phyloP scores from a whole-genome alignment of 2,888 invertebrate genomes.

The Hirtodrosophila histrioides region DNA sequence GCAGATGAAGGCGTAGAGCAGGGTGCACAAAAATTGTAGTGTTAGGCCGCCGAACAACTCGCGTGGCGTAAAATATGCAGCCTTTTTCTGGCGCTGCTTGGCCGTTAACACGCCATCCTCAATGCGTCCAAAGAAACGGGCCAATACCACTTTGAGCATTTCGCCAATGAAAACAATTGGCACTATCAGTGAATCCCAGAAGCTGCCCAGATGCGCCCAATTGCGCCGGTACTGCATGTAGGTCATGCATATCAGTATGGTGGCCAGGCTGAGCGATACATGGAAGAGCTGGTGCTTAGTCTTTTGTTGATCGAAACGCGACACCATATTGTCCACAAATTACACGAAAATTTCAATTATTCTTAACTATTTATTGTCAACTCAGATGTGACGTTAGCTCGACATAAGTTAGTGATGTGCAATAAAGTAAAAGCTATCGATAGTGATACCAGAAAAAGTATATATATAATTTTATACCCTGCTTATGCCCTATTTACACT shows the following conservation, averaged over 20 bases:
- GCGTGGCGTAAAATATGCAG: conserved; percentile 75
- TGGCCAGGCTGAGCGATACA: conserved; percentile 82
- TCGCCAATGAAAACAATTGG: conserved; percentile 83
- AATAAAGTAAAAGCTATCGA: conserved; percentile 25
- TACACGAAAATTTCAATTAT: conserved; percentile 15
- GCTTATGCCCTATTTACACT: too few relatives aligned
- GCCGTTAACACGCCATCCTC: conserved; percentile 73
- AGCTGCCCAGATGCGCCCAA: conserved; percentile 82
- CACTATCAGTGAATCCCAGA: conserved; percentile 83
- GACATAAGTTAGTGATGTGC: conserved; percentile 18
- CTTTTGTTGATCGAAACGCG: conserved; percentile 83
- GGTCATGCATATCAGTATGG: conserved; percentile 82
- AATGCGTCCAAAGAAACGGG: conserved; percentile 79
- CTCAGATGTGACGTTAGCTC: conserved; percentile 27
- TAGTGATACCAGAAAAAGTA: background rate
- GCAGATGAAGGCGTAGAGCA: conserved; percentile 83
- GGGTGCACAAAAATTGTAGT: conserved; percentile 80
- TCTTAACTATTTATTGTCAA: conserved; percentile 47
- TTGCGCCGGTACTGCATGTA: conserved; percentile 82
- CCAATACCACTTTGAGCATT: conserved; percentile 79
- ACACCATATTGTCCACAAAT: conserved; percentile 67
- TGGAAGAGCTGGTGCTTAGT: conserved; percentile 84
- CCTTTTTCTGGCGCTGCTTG: conserved; percentile 81
- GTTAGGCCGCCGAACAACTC: conserved; percentile 80
- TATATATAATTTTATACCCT: too few relatives aligned